phyloP scores from a whole-genome alignment of 1,140 invertebrate genomes.

The Euwallacea fornicatus region DNA sequence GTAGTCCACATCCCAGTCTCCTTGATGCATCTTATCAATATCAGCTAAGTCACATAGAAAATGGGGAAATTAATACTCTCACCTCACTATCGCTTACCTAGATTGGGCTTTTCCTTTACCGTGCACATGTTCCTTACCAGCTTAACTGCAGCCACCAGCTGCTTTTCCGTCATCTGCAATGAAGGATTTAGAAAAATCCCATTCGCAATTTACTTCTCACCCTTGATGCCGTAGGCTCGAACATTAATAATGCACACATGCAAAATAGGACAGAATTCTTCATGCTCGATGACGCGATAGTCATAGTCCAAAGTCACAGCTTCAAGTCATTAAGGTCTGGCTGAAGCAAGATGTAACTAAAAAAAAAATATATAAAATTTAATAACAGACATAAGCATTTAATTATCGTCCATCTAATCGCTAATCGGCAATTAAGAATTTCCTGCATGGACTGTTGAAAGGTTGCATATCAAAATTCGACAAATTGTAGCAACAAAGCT shows the following conservation, averaged over 20 bases:
- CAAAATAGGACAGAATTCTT: no score
- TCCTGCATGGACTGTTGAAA: no score
- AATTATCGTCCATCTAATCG: no score
- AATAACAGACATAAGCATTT: no score
- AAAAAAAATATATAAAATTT: no score
- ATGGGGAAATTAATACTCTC: conserved; percentile 8
- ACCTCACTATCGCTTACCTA: conserved; percentile 41
- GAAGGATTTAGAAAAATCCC: not conserved
- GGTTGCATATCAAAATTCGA: no score
- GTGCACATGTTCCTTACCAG: conserved; percentile 50
- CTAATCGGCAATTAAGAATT: no score
- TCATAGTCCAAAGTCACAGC: no score
- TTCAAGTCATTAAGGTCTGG: no score
- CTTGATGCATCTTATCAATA: conserved; percentile 48
- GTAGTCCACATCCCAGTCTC: conserved; percentile 43
- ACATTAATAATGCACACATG: not conserved
- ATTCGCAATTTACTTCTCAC: not conserved
- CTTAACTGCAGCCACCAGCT: conserved; percentile 48
- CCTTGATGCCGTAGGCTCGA: not conserved
- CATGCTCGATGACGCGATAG: no score
- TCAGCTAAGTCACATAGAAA: conserved; percentile 38
- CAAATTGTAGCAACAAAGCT: no score
- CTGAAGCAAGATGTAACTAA: no score
- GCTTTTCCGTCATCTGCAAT: conserved; percentile 43
- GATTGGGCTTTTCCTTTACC: conserved; percentile 49